Conservation (phyloP, 2,888 invertebrate genomes). For the Harpalus rufipes region DNA sequence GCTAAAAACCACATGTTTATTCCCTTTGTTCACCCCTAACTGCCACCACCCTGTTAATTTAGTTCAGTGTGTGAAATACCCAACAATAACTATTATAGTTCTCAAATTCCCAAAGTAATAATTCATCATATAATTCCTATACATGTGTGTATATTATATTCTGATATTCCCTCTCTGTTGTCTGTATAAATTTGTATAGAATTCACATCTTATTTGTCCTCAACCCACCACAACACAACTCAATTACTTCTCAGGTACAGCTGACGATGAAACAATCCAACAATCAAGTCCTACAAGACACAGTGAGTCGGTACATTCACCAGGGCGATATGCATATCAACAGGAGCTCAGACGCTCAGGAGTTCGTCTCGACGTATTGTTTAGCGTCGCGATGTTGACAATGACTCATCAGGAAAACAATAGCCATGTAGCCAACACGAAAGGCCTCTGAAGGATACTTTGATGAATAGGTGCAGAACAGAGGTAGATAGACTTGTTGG, state of each 20-base stretch:
- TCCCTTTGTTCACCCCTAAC: too few species aligned
- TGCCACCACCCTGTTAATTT: too few species aligned
- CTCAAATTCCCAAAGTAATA: neutral
- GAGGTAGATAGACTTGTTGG: neutral
- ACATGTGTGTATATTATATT: neutral
- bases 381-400: neutral
- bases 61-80: too few species aligned
- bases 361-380: constrained; percentile 23
- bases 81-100: too few species aligned
- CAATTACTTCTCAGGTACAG: constrained; percentile 17
- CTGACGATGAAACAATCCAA: constrained; percentile 19
- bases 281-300: constrained; percentile 16
- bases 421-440: neutral
- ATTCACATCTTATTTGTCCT: neutral
- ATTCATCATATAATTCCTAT: neutral
- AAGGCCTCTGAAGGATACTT: neutral
- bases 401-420: neutral
- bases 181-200: neutral
- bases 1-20: too few species aligned
- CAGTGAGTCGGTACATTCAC: neutral
- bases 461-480: neutral
- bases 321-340: constrained; percentile 60
- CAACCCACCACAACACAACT: neutral
- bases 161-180: neutral
- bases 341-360: constrained; percentile 45